phyloP scores from a whole-genome alignment of 2,113 vertebrate genomes.

The Poeciliopsis retropinna region DNA sequence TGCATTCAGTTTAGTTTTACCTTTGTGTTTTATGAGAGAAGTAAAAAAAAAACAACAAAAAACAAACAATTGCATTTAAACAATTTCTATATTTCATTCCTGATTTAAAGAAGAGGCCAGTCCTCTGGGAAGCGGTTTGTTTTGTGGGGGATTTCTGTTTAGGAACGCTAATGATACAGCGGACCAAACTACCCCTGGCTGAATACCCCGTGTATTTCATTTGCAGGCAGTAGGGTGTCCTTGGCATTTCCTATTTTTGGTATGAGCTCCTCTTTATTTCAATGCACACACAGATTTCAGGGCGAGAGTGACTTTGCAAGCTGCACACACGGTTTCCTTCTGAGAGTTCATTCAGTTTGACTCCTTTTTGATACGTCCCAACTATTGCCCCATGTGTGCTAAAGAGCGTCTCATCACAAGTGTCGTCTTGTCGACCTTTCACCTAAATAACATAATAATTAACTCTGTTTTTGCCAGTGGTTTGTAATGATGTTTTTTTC shows the following conservation, averaged over 20 bases:
- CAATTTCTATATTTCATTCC: constrained; percentile 1
- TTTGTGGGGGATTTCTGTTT: constrained; percentile 55
- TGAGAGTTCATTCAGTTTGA: constrained; percentile 56
- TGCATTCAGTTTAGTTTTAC: neutral
- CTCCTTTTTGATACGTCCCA: constrained; percentile 58
- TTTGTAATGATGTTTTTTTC: constrained; percentile 35
- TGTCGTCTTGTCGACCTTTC: constrained; percentile 32
- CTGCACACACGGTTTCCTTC: constrained; percentile 61
- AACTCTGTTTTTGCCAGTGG: constrained; percentile 32
- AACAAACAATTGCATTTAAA: constrained; percentile 11
- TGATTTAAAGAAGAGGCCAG: constrained; percentile 14
- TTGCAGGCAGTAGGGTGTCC: constrained; percentile 81
- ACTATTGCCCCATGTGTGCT: constrained; percentile 49
- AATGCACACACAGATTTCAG: constrained; percentile 72
- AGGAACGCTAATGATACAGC: constrained; percentile 62
- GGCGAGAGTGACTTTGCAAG: constrained; percentile 72
- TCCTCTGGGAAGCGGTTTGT: constrained; percentile 43
- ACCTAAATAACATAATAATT: constrained; percentile 66
- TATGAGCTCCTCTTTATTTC: constrained; percentile 79
- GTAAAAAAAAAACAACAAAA: neutral
- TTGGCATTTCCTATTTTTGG: constrained; percentile 82
- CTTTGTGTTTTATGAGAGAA: neutral
- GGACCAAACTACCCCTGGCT: constrained; percentile 70
- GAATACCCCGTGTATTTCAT: constrained; percentile 77
- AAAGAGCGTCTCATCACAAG: constrained; percentile 32